A percentile compares a stretch with the other conserved stretches of the same genome.
These are phyloP conservation scores for Perca flavescens DNA, from an alignment of 2,113 vertebrate genomes.

Conservation along the genomic window DNA sequence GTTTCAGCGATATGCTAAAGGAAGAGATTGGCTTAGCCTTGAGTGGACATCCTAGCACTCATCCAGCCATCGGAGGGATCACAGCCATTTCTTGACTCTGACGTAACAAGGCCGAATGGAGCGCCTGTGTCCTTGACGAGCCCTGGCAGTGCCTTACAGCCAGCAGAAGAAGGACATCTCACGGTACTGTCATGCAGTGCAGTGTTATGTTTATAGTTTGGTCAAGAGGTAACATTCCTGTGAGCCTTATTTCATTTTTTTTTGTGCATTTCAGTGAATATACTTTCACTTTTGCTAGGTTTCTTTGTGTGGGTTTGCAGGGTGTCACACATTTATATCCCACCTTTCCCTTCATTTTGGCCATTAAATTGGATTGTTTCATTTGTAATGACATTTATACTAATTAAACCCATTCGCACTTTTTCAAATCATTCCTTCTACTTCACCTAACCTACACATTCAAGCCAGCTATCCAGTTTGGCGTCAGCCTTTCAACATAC, in stretches of 20 bases:
- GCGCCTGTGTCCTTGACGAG: slow-evolving; percentile 61
- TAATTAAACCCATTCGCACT: too few relatives aligned
- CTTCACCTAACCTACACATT: too few relatives aligned
- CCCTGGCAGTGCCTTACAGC: slow-evolving; percentile 25
- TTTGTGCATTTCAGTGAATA: background rate
- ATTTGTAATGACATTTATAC: background rate
- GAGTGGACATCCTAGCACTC: slow-evolving; percentile 68
- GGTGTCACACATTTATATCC: background rate
- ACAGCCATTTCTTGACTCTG: slow-evolving; percentile 44
- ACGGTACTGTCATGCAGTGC: background rate
- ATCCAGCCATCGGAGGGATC: slow-evolving; percentile 47
- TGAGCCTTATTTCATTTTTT: background rate
- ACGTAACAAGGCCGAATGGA: slow-evolving; percentile 49
- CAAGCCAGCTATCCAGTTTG: too few relatives aligned
- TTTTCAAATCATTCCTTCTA: too few relatives aligned
- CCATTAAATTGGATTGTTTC: background rate
- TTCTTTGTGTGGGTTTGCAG: background rate
- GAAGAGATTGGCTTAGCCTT: slow-evolving; percentile 71
- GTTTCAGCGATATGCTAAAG: slow-evolving; percentile 73
- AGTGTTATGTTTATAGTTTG: background rate
- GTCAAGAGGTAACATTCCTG: background rate
- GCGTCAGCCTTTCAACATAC: too few relatives aligned
- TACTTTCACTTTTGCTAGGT: background rate
- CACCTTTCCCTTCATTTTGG: background rate
- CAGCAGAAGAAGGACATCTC: slow-evolving; percentile 29